phyloP scores from a whole-genome alignment of 2,888 invertebrate genomes.

The Adineta ricciae region DNA sequence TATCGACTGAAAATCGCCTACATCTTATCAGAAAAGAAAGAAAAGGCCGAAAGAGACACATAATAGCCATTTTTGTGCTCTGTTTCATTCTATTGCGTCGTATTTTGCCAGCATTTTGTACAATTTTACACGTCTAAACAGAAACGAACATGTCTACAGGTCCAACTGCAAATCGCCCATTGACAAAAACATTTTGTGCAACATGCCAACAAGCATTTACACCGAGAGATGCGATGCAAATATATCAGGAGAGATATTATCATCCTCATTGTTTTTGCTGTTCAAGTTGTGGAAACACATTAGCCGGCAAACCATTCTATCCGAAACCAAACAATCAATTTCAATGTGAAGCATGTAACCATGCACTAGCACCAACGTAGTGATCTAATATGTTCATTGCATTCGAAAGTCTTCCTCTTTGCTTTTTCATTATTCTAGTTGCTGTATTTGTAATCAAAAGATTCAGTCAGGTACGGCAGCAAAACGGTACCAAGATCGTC shows the following conservation, averaged over 20 bases:
- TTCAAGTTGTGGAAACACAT: neutral
- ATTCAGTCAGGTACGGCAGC: neutral
- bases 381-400: too few species aligned
- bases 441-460: neutral
- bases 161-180: conserved; percentile 14
- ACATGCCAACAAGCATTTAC: neutral
- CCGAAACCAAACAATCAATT: conserved; percentile 21
- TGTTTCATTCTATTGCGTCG: neutral
- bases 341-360: neutral
- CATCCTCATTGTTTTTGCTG: conserved; percentile 18
- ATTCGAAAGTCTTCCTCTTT: too few species aligned
- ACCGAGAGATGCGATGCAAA: conserved; percentile 17
- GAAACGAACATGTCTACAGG: neutral
- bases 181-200: conserved; percentile 19
- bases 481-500: neutral
- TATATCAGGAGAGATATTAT: conserved; percentile 8
- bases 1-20: neutral
- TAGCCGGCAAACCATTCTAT: conserved; percentile 20
- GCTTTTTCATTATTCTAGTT: neutral
- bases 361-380: neutral
- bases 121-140: neutral
- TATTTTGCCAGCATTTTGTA: neutral
- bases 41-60: neutral
- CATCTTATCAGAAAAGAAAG: neutral
- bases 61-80: neutral